Base-by-base conservation (phyloP, 2,113 vertebrate species). In the Paraplagusia blochii region DNA sequence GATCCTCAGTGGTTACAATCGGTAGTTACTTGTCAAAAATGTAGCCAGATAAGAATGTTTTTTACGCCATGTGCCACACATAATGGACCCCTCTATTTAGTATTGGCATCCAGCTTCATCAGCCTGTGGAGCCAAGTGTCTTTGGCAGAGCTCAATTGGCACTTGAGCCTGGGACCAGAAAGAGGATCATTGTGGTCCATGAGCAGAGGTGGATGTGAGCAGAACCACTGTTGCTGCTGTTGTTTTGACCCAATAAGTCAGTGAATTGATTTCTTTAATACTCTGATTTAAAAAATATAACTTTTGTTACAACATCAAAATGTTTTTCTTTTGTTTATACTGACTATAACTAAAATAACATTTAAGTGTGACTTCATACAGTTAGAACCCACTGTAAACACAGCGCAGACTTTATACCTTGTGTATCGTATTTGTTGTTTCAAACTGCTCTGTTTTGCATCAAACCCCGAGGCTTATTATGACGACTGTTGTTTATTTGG, bases 71-170 rank as follows among this genome's bases (percentile, higher is more conserved):
- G 76, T 70, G 73, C 78, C 76, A 73, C 33, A 60, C 83, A 88
- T 83, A 89, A 89, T 87, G 50, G 77, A 45, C 60, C 77, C 74
- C 63, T 87, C 67, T 87, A 75, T 87, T 84, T 82, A 72, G 63
- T 76, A 66, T 85, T 79, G 74, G 79, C 86, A 71, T 77, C 66
- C 63, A 49, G 75, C 79, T 77, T 76, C 65, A 79, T 63, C 74
- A 57, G 61, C 65, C 66, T 61, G 48, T 40, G 60, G 70, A 72
- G 85, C 84, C 79, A 86, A 87, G 77, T 83, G 88, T 87, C 88
- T 85, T 72, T 88, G 84, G 84, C 81, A 80, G 64, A 10, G 55
- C 51, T 73, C 49, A 65, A 58, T 58, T 80, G 67, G 81, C 72
- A 84, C 17, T 2, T 11, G 59, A 47, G 59, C 57, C 49, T 68